Evolutionary conservation across 2,113 vertebrate genomes (phyloP).

Genomic region (Pipa parva): DNA sequence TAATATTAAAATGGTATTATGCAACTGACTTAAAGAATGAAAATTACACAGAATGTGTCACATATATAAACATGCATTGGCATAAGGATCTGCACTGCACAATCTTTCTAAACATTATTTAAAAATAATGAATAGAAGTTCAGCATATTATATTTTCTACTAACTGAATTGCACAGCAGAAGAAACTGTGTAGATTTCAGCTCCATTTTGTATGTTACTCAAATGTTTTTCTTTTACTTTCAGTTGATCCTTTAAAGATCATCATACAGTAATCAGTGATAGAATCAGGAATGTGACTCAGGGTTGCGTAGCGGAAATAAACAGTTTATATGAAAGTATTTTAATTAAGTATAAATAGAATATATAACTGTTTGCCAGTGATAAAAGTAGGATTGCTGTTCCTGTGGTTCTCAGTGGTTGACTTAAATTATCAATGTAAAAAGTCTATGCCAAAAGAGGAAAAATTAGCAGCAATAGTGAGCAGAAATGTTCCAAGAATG

Average conservation of each 20-base stretch:
- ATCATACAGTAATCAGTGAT: neutral
- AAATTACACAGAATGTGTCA: too few species aligned
- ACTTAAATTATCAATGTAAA: conserved; percentile 49
- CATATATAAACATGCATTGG: too few species aligned
- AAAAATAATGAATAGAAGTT: too few species aligned
- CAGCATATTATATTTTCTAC: too few species aligned
- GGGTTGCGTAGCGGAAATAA: neutral
- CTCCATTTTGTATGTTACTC: neutral
- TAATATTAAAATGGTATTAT: too few species aligned
- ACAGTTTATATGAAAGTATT: neutral
- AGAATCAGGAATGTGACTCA: neutral
- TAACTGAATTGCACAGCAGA: neutral
- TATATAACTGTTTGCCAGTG: conserved; percentile 16
- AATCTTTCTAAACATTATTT: too few species aligned
- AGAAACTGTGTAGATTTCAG: neutral
- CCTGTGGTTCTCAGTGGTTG: conserved; percentile 47
- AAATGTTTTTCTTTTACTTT: too few species aligned
- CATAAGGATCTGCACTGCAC: too few species aligned
- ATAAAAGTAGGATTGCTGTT: conserved; percentile 38
- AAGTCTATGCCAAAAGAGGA: conserved; percentile 49
- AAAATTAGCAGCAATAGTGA: conserved; percentile 56
- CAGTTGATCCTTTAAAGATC: too few species aligned
- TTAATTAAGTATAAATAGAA: neutral
- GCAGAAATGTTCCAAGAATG: conserved; percentile 72
- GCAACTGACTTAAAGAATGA: too few species aligned